Base-by-base conservation (phyloP, 2,888 invertebrate genomes). In the Cetonia aurata region DNA sequence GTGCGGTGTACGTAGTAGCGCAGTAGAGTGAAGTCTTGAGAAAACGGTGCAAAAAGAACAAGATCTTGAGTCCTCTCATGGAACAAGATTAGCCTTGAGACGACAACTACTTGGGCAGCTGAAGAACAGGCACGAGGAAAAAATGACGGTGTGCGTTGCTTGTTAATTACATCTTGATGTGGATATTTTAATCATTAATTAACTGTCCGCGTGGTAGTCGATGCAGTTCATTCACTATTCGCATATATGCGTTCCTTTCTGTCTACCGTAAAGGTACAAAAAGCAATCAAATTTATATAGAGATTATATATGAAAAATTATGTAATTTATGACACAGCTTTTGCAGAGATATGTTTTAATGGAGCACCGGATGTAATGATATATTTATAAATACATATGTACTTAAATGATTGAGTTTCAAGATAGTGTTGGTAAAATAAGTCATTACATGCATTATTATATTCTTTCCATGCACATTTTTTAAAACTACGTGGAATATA, bases 171-270 rank as follows among this genome's bases (percentile, higher is more conserved):
- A 69, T 41, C 69, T 69, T 59, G 48, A 69, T 59, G 59, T 69
- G 59, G 69, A 69, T 69, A 69, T 69, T 69, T 69, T 69, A 69
- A 59, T 69, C 69, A 69, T 69, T 69, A 69, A 69, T 69, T 69
- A 60, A 46, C 60, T 60, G 60, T 55, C 55, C 44, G 48, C 31
- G 25, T 1, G 46, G 31, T 67, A 67, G 53, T 67, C 53, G 25
- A 19, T 67, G 67, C 53, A 67, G 53, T 53, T 67, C 53, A 60
- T 60, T 60, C 60, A 60, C 25, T 60, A 60, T 17, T 60, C 25
- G 44, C 46, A 12, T 31, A 55, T 55, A 25, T 25, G 56, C 56
- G 37, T 8, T 57, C 15, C 56, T 56, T 17, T 60, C 13, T 19
- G 41, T 3, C 0, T 9, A 46, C 37, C 19, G 10, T 15, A 60